These are phyloP conservation scores for Nephrotoma guestfalica DNA, from an alignment of 2,888 invertebrate species.

Conservation along the genomic window DNA sequence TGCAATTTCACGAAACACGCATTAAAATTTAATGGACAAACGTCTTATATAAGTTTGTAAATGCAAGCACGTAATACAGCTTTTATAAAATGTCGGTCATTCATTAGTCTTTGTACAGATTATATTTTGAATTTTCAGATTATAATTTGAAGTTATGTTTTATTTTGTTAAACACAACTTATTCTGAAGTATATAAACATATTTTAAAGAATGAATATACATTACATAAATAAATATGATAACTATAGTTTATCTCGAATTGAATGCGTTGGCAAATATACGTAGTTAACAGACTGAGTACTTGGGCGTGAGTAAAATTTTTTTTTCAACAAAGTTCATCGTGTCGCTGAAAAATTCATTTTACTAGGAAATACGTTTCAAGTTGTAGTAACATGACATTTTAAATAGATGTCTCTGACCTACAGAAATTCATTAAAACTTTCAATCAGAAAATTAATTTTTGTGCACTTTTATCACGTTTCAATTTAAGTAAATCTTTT, in stretches of 20 bases:
- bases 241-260: not conserved
- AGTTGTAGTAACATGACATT: not conserved
- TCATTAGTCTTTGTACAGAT: not conserved
- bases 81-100: not conserved
- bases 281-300: not conserved
- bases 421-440: not conserved
- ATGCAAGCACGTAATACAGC: not conserved
- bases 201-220: not conserved
- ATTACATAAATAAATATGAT: not conserved
- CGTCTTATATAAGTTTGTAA: not conserved
- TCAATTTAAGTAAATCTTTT: not conserved
- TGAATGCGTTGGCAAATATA: not conserved
- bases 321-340: not conserved
- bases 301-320: not conserved
- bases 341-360: not conserved
- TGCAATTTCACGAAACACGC: not conserved
- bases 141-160: too few species aligned
- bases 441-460: not conserved
- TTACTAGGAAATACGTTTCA: not conserved
- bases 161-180: not conserved
- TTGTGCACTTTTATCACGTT: not conserved
- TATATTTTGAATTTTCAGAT: too few species aligned
- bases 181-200: not conserved
- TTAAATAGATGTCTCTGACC: not conserved
- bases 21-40: not conserved